Percentiles rank a stretch among this genome's conserved stretches.
Conservation (phyloP, 2,113 vertebrate species). For the Tachysurus fulvidraco region DNA sequence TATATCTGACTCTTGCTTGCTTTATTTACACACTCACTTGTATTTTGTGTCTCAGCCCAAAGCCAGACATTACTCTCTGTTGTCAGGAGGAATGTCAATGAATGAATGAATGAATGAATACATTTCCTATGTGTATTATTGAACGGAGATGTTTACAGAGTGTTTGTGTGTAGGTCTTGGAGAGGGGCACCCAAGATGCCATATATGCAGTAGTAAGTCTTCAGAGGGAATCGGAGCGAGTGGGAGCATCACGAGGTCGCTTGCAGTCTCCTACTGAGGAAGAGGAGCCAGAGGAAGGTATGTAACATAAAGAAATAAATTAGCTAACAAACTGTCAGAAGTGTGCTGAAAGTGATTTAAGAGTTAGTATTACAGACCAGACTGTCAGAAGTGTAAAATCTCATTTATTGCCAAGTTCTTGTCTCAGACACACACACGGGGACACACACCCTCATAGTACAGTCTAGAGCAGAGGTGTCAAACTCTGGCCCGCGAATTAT, state of each 20-base stretch:
- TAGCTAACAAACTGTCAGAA: background rate
- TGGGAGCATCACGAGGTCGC: constrained; percentile 71
- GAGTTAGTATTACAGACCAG: too few relatives aligned
- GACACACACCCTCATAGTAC: background rate
- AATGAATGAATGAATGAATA: background rate
- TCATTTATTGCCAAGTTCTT: background rate
- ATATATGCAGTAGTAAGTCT: constrained; percentile 94
- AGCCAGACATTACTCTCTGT: background rate
- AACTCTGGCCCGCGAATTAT: too few relatives aligned
- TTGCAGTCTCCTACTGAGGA: constrained; percentile 83
- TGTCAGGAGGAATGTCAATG: background rate
- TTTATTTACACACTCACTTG: background rate
- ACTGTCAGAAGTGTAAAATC: background rate
- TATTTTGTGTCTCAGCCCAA: background rate
- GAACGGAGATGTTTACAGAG: constrained; percentile 4
- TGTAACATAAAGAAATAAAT: background rate
- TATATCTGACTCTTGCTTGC: background rate
- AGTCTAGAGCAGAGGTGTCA: background rate
- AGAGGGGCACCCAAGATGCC: constrained; percentile 78
- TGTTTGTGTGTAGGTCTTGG: constrained; percentile 74
- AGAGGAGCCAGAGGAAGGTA: constrained; percentile 90
- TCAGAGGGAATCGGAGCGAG: constrained; percentile 84
- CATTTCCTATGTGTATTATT: constrained; percentile 21
- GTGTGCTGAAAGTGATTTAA: background rate
- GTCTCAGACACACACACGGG: background rate